A percentile compares a stretch with the other conserved stretches of the same genome.
Evolutionary conservation across 1,140 invertebrate species (phyloP).

Genomic region (Aphelinus atriplicis): DNA sequence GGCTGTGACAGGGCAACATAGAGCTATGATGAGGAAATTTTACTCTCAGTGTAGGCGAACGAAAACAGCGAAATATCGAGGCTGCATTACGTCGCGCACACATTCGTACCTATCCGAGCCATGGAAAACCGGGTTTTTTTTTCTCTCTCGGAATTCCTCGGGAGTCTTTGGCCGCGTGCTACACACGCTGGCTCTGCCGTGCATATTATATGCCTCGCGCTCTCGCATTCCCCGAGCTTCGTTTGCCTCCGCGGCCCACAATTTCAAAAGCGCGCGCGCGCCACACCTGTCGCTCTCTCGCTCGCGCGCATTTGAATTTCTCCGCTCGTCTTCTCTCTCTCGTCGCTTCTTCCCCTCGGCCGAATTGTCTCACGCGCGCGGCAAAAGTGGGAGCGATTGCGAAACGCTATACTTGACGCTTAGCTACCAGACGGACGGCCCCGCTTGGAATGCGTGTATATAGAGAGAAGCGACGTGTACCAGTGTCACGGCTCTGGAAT

Average conservation of each 20-base stretch:
- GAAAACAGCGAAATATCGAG: neutral
- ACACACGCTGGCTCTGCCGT: too few species aligned
- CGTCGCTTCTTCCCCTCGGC: neutral
- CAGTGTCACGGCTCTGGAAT: too few species aligned
- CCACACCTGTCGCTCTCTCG: constrained; percentile 12
- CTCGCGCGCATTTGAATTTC: constrained; percentile 9
- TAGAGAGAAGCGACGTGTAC: too few species aligned
- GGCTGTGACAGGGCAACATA: too few species aligned
- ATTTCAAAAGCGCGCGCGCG: constrained; percentile 18
- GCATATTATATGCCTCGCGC: neutral
- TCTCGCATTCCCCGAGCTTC: constrained; percentile 30
- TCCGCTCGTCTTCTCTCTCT: constrained; percentile 22
- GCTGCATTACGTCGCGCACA: neutral
- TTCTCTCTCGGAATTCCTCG: constrained; percentile 14
- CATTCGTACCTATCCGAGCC: neutral
- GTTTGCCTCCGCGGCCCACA: neutral
- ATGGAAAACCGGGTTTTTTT: constrained; percentile 10
- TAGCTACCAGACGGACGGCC: too few species aligned
- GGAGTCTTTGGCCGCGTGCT: neutral
- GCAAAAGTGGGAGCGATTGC: neutral
- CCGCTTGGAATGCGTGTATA: too few species aligned
- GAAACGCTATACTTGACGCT: neutral
- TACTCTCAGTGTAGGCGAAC: too few species aligned
- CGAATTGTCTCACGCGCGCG: constrained; percentile 11
- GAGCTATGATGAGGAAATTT: too few species aligned